Evolutionary conservation across 2,888 invertebrate species (phyloP), one percentile per base, ranked within the genome.

Genomic region (Ormyrus thymus): DNA sequence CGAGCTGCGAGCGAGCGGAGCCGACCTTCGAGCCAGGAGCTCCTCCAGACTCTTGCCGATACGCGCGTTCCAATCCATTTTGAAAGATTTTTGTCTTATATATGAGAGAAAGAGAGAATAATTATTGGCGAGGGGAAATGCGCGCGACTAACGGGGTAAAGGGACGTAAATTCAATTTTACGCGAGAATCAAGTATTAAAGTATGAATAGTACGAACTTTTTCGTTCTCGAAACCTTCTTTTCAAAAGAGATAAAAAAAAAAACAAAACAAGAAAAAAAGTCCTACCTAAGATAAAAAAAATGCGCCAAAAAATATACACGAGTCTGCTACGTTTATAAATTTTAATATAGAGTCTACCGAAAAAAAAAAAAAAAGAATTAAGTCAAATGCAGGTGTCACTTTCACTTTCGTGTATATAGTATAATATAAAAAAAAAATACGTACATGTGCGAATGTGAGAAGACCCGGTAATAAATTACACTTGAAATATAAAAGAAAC

Each of bases 341-440:
- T 80, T 81, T 82, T 78, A 80, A 80, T 80, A 81, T 80, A 76
- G 76, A 70, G 50, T 78, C 76, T 80, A 76, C 66, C 50, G 70
- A 65, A 76, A 79, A 48, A 61, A 70, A 70, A 70, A 77, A 59
- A 64, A 15, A 29, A 73, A 59, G 56, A 15, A 64, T 48, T 53
- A 73, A 66, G 69, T 59, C 69, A 65, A 78, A 81, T 56, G 77
- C 74, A 70, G 72, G 65, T 81, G 66, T 77, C 75, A 78, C 78
- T 81, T 81, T 79, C 81, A 83, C 81, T 82, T 83, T 83, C 82
- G 80, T 84, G 82, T 83, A 84, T 82, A 84, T 83, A 84, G 83
- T 83, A 79, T 76, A 75, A 78, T 68, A 79, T 77, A 79, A 77
- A 82, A 68, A 68, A n/a, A 29, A 29, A 29, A 82, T 81, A 79